Base-by-base conservation (phyloP, 1,140 invertebrate genomes). In the Glossosoma conforme region DNA sequence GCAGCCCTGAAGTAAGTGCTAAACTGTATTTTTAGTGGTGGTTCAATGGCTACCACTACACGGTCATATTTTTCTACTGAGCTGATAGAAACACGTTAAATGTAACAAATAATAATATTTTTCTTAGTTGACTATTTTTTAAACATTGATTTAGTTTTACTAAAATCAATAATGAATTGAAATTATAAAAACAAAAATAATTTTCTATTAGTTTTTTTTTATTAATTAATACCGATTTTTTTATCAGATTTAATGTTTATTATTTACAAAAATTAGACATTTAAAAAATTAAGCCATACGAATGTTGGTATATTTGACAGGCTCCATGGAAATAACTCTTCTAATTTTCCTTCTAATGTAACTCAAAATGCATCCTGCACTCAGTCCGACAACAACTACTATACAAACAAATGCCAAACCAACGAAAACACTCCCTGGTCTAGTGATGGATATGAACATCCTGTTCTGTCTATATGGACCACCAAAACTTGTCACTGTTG, bases 1-100 rank as follows among this genome's bases (percentile, higher is more conserved):
- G 77, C 55, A 68, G 70, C 47, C 67, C 70, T 65, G 72, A 78
- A 75, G 77, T 78, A 59, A 62, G 66, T 67, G 48, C 50, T 58
- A 49, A 44, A n/a, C 24, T 28, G 24, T 8, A 8, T 6, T 8
- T 28, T 6, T 28, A n/a, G 6, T 28, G 24, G 6, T 28, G n/a
- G 24, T 28, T 8, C 24, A 28, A 28, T 28, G 24, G 24, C 6
- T 8, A 28, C 6, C 6, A n/a, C 24, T 8, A 8, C 24, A n/a
- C 24, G 6, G 6, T 6, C 24, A 28, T 28, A 28, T 28, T 28
- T 8, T 28, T n/a, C n/a, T n/a, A n/a, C n/a, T n/a, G n/a, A n/a
- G n/a, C n/a, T n/a, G n/a, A n/a, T n/a, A n/a, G n/a, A n/a, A n/a
- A n/a, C n/a, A n/a, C n/a, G n/a, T n/a, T n/a, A n/a, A n/a, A n/a